A percentile compares a stretch with the other conserved stretches of the same genome.
Evolutionary conservation across 2,113 vertebrate genomes (phyloP).

Genomic region (Apus apus): DNA sequence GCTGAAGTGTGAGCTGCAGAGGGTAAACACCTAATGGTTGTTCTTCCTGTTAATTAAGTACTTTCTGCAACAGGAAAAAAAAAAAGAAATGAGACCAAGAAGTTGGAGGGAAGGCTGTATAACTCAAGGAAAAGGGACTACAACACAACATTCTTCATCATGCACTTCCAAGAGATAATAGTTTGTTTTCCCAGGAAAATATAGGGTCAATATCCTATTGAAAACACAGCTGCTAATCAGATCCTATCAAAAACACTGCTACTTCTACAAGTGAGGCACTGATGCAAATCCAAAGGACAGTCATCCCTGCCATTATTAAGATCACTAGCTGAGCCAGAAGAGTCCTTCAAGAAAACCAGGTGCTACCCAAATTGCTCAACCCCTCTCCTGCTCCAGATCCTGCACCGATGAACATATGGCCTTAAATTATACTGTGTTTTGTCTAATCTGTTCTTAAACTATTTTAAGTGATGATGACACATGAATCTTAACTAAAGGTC

Average conservation of each 20-base stretch:
- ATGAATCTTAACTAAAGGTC: slow-evolving; percentile 3
- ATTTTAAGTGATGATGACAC: slow-evolving; percentile 22
- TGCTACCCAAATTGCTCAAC: neutral
- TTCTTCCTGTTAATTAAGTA: slow-evolving; percentile 45
- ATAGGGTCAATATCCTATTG: neutral
- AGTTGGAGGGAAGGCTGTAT: neutral
- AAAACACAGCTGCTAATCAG: neutral
- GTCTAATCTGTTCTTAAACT: slow-evolving; percentile 23
- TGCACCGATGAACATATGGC: slow-evolving; percentile 9
- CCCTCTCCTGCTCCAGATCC: slow-evolving; percentile 9
- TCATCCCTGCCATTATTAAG: neutral
- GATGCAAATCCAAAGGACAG: neutral
- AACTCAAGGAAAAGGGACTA: neutral
- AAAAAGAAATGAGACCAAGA: neutral
- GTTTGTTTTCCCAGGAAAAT: neutral
- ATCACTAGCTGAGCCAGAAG: neutral
- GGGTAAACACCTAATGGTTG: slow-evolving; percentile 51
- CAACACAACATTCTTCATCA: neutral
- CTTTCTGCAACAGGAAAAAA: neutral
- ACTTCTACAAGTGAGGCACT: neutral
- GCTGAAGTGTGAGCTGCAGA: slow-evolving; percentile 36
- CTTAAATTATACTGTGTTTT: neutral
- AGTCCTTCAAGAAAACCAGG: neutral
- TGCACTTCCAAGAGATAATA: neutral
- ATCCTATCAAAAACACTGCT: neutral